phyloP scores from a whole-genome alignment of 2,113 vertebrate genomes.

The Terrapene triunguis region DNA sequence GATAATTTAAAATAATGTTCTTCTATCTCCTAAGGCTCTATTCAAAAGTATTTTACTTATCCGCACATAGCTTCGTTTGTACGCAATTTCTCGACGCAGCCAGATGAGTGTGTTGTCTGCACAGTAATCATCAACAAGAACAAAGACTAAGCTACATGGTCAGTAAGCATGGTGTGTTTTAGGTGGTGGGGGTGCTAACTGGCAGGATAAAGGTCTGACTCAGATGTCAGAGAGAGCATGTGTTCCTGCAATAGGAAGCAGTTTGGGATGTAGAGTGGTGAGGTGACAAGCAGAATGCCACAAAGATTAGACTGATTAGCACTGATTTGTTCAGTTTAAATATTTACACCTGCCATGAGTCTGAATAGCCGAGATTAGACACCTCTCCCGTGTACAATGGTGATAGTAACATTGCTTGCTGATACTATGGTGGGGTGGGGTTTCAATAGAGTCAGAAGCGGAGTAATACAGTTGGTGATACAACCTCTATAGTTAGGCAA shows the following conservation, averaged over 20 bases:
- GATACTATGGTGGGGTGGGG: neutral
- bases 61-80: conserved; percentile 3
- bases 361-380: neutral
- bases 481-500: neutral
- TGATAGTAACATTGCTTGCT: neutral
- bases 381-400: neutral
- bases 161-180: neutral
- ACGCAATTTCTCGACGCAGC: conserved; percentile 59
- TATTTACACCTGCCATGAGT: neutral
- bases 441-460: neutral
- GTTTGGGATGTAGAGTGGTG: neutral
- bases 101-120: conserved; percentile 71
- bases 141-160: conserved; percentile 71
- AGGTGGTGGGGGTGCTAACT: neutral
- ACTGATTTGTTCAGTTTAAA: neutral
- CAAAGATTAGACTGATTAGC: neutral
- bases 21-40: conserved; percentile 75
- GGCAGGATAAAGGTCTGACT: neutral
- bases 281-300: neutral
- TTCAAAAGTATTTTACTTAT: conserved; percentile 48
- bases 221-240: neutral
- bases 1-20: conserved; percentile 81
- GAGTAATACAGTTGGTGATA: neutral
- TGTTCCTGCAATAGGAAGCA: neutral
- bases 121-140: conserved; percentile 73